Base-by-base conservation (phyloP, 2,113 vertebrate genomes). In the Myodes glareolus region DNA sequence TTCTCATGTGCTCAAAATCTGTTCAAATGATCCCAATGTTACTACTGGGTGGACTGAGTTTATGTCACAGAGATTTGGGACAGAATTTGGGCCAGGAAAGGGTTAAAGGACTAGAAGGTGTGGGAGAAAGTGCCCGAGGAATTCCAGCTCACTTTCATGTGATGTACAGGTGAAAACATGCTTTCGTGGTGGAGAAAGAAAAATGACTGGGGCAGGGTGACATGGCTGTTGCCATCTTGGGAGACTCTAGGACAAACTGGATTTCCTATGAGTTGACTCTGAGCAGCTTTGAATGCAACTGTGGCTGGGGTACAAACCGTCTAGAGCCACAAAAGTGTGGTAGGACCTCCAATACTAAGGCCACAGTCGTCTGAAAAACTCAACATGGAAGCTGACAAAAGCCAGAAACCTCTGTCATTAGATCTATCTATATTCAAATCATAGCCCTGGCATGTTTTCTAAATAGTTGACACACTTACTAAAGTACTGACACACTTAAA, bases 221-320 rank as follows among this genome's bases (percentile, higher is more conserved):
- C 29, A 0, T 23, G 6, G 55, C 3, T 61, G 16, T 29, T 25
- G 2, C 13, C 19, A 36, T 61, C 86, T 36, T 50, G 11, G 73
- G 58, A 87, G 55, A 85, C 25, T 33, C 67, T 68, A 84, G 72
- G 11, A 31, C 45, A 91, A 52, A 77, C 4, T 85, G 8, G 5
- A 77, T 77, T 94, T 94, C 33, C 61, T 88, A 94, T 90, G 45
- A 93, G 65, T 91, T 76, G 70, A 80, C 36, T 31, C 33, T 47
- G 84, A 95, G 10, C 29, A 45, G 33, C 33, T 81, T 58, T 47
- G 25, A 88, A 52, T 42, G 13, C 16, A 81, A 17, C 13, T 82
- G 67, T 50, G 27, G 76, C 14, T 63, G 27, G 16, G 19, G 1
- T 45, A 7, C 12, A 25, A 85, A 50, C 9, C 6, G n/a, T 29